These are phyloP conservation scores for Microhierax caerulescens DNA, from an alignment of 2,797 vertebrate genomes.

Conservation along the genomic window DNA sequence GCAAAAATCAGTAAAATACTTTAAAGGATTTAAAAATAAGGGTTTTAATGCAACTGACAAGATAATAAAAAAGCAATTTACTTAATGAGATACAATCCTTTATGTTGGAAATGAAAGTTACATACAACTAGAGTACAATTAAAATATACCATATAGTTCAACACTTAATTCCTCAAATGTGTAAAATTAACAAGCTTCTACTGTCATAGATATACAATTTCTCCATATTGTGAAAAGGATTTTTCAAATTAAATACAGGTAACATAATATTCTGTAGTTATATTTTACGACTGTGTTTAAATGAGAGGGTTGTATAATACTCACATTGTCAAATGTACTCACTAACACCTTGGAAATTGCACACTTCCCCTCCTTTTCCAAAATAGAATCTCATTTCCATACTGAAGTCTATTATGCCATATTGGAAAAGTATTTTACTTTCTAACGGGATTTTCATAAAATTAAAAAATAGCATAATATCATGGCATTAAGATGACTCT, in stretches of 20 bases:
- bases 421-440: constrained; percentile 53
- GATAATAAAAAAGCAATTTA: constrained; percentile 75
- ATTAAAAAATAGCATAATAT: constrained; percentile 55
- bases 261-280: constrained; percentile 69
- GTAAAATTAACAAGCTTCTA: constrained; percentile 76
- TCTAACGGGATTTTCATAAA: constrained; percentile 51
- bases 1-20: constrained; percentile 75
- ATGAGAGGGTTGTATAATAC: constrained; percentile 70
- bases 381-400: constrained; percentile 66
- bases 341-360: constrained; percentile 68
- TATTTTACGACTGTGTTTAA: constrained; percentile 68
- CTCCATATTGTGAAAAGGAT: constrained; percentile 66
- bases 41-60: constrained; percentile 76
- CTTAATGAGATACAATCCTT: constrained; percentile 75
- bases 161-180: constrained; percentile 75
- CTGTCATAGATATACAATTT: constrained; percentile 75
- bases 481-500: constrained; percentile 55
- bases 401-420: constrained; percentile 70
- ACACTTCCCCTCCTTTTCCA: constrained; percentile 60
- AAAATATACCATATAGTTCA: constrained; percentile 76
- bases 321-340: constrained; percentile 69
- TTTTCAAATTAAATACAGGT: constrained; percentile 73
- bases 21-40: constrained; percentile 76
- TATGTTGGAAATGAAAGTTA: constrained; percentile 74
- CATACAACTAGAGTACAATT: constrained; percentile 75